phyloP scores from a whole-genome alignment of 2,797 vertebrate genomes.

The Gila robusta region DNA sequence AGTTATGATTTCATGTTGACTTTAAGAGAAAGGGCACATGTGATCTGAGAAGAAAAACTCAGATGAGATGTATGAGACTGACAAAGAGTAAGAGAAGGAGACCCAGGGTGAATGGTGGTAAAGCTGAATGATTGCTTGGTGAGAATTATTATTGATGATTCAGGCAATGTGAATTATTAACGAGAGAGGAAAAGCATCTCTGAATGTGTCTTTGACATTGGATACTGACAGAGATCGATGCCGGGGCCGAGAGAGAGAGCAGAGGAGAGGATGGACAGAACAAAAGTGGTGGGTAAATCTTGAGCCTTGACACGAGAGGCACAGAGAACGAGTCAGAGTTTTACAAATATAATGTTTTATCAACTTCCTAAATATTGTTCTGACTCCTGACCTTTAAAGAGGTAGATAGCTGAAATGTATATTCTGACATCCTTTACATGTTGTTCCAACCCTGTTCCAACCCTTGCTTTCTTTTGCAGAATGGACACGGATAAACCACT shows the following conservation, averaged over 20 bases:
- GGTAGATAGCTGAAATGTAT: neutral
- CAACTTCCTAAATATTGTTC: neutral
- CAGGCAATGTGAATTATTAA: conserved; percentile 86
- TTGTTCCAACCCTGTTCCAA: neutral
- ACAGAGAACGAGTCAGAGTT: conserved; percentile 11
- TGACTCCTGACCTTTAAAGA: neutral
- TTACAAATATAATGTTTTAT: conserved; percentile 22
- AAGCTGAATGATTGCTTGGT: conserved; percentile 82
- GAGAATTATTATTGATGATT: conserved; percentile 87
- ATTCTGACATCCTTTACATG: neutral
- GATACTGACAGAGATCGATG: conserved; percentile 84
- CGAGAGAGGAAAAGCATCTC: conserved; percentile 80
- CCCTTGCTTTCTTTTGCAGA: neutral
- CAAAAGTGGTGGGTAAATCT: conserved; percentile 51
- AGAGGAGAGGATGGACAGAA: conserved; percentile 53
- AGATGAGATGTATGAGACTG: conserved; percentile 42
- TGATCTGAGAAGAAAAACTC: conserved; percentile 55
- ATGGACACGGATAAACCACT: neutral
- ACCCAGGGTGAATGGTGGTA: conserved; percentile 71
- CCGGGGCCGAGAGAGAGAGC: conserved; percentile 55
- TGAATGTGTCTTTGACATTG: conserved; percentile 85
- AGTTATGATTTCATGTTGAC: conserved; percentile 50
- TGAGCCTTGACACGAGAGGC: conserved; percentile 24
- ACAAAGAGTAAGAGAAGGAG: conserved; percentile 51
- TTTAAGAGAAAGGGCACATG: conserved; percentile 65